phyloP scores from a whole-genome alignment of 2,888 invertebrate species.

The Tipula lateralis region DNA sequence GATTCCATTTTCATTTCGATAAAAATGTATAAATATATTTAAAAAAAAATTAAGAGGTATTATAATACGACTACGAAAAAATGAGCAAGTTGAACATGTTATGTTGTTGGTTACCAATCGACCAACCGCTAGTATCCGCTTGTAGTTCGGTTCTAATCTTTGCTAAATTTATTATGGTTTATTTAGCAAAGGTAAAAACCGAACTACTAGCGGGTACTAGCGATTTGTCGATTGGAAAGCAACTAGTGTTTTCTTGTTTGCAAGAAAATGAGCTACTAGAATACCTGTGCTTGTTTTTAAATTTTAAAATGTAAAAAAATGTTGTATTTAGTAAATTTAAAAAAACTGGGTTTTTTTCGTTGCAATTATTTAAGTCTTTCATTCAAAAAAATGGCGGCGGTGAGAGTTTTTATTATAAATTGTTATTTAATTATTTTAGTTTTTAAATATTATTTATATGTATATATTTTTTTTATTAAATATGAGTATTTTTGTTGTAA shows the following conservation, averaged over 20 bases:
- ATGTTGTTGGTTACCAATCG: too few relatives aligned
- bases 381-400: constrained; percentile 11
- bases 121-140: too few relatives aligned
- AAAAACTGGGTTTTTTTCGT: background rate
- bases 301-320: background rate
- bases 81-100: constrained; percentile 11
- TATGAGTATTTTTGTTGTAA: constrained; percentile 24
- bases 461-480: background rate
- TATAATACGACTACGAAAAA: background rate
- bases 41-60: background rate
- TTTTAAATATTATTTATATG: background rate
- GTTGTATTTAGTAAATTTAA: background rate
- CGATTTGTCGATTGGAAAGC: too few relatives aligned
- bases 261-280: background rate
- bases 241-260: background rate
- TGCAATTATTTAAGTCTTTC: constrained; percentile 11
- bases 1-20: background rate
- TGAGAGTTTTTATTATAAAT: background rate
- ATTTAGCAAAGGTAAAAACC: too few relatives aligned
- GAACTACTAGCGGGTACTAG: too few relatives aligned
- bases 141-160: too few relatives aligned
- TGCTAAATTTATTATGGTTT: too few relatives aligned
- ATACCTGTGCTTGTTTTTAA: constrained; percentile 3
- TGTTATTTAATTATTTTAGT: background rate
- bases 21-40: background rate